phyloP scores from a whole-genome alignment of 2,113 vertebrate genomes.

The human (Homo sapiens) region DNA sequence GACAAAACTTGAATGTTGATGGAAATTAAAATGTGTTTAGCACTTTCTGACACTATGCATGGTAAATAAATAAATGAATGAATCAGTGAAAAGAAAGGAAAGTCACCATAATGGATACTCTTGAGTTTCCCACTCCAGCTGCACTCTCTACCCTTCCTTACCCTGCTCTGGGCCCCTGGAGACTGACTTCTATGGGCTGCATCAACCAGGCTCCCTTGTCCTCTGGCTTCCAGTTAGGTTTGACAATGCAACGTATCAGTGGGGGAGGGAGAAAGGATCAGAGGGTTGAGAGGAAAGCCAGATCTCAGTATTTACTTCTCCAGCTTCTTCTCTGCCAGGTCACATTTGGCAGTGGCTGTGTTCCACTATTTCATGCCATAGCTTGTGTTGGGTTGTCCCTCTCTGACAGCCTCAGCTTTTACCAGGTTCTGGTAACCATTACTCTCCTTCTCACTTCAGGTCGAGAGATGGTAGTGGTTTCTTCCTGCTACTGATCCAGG shows the following conservation, averaged over 20 bases:
- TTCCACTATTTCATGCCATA: background rate
- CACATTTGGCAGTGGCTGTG: background rate
- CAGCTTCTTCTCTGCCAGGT: background rate
- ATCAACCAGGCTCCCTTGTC: background rate
- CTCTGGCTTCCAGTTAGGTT: background rate
- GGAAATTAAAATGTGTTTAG: slow-evolving; percentile 6
- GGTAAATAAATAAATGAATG: slow-evolving; percentile 9
- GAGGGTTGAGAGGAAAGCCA: background rate
- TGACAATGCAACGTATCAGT: background rate
- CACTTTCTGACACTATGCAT: background rate
- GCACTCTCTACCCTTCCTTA: background rate
- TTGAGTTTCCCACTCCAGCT: background rate
- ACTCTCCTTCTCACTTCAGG: background rate
- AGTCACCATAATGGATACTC: background rate
- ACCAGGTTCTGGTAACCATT: background rate
- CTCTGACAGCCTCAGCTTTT: background rate
- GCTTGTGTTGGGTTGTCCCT: background rate
- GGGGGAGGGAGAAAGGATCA: background rate
- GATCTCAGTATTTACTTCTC: background rate
- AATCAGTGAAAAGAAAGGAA: background rate
- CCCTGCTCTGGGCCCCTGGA: background rate
- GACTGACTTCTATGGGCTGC: background rate
- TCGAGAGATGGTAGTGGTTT: background rate
- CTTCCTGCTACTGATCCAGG: background rate
- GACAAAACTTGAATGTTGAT: background rate